phyloP scores from a whole-genome alignment of 1,140 invertebrate species.

The Macrobrachium rosenbergii region DNA sequence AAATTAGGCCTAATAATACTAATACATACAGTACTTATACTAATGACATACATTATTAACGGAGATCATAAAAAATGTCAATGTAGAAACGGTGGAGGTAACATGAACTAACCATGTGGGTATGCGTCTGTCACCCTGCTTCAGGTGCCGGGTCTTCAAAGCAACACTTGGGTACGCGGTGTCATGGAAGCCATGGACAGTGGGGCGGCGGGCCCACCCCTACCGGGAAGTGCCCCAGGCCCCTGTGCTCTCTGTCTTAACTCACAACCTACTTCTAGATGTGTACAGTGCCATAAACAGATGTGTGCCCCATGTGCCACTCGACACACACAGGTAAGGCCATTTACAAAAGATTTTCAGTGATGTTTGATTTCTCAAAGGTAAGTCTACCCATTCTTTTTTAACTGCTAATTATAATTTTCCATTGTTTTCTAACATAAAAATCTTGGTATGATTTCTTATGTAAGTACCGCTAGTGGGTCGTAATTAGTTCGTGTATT shows the following conservation, averaged over 20 bases:
- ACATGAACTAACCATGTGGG: not conserved
- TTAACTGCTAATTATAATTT: too few species aligned
- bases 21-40: too few species aligned
- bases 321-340: conserved; percentile 42
- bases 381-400: too few species aligned
- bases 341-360: not conserved
- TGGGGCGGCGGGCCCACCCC: not conserved
- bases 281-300: conserved; percentile 37
- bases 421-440: too few species aligned
- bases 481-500: too few species aligned
- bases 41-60: not conserved
- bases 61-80: not conserved
- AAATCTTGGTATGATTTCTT: too few species aligned
- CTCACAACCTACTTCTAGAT: conserved; percentile 1
- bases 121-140: not conserved
- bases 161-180: conserved; percentile 58
- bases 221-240: not conserved
- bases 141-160: conserved; percentile 62
- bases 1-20: too few species aligned
- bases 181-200: conserved; percentile 52
- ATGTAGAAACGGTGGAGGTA: not conserved
- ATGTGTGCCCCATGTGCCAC: conserved; percentile 36
- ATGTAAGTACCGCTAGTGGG: too few species aligned
- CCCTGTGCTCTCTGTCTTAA: not conserved
- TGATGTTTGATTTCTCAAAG: not conserved